Base-by-base conservation (phyloP, 2,113 vertebrate species). In the Oryzias woworae region DNA sequence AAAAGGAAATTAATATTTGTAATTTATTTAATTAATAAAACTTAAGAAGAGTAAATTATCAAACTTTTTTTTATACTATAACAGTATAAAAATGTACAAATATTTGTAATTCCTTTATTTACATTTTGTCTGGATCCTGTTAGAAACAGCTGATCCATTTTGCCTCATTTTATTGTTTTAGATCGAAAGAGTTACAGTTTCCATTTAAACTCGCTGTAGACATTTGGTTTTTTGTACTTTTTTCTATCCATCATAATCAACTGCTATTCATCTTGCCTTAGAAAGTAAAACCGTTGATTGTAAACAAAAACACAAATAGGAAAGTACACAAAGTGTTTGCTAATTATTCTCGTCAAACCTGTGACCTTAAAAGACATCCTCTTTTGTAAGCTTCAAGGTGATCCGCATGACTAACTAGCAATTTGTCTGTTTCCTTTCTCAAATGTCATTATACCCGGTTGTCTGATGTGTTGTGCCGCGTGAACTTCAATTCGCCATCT, bases 231-330 rank as follows among this genome's bases (percentile, higher is more conserved):
- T 8, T 58, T 60, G 53, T 53, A 48, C 14, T 3, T 58, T 28
- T 28, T 52, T 62, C 18, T 52, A 42, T 55, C 8, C 36, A 41
- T n/a, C 36, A 36, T 23, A 4, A 45, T 70, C 53, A 50, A 16
- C 18, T 6, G 49, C 18, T 23, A 4, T 48, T 71, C 4, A 17
- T n/a, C 69, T 68, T 58, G 53, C 41, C 43, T 52, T 53, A 58
- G 1, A 54, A 69, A 14, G 36, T 42, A 24, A 47, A 63, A 22
- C 2, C 42, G 47, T 41, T 36, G 28, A 23, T 50, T 48, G 60
- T 7, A 16, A 56, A 61, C 22, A 51, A 71, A 83, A 67, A 8
- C 41, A 31, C 50, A 45, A 62, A 49, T 41, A 42, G 62, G 52
- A 14, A 59, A 48, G 42, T 26, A 53, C 5, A 44, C 36, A 63